Evolutionary conservation across 2,797 vertebrate genomes (phyloP).

Genomic region (Aeoliscus strigatus): DNA sequence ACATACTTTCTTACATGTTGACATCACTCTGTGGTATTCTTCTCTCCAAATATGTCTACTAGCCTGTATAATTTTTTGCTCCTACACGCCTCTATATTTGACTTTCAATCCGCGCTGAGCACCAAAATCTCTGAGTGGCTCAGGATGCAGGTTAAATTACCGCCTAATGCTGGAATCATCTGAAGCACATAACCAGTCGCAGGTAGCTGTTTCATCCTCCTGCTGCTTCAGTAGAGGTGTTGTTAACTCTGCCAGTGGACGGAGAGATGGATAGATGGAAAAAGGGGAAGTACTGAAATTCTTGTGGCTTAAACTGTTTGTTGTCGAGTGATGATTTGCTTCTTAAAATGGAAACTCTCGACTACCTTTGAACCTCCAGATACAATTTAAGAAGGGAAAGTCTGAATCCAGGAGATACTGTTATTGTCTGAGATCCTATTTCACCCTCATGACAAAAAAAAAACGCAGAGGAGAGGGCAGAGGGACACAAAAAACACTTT

Average conservation of each 20-base stretch:
- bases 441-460: constrained; percentile 28
- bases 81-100: too few species aligned
- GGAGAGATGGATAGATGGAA: constrained; percentile 21
- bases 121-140: constrained; percentile 5
- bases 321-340: constrained; percentile 32
- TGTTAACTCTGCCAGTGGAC: constrained; percentile 42
- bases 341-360: constrained; percentile 31
- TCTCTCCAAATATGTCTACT: too few species aligned
- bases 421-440: constrained; percentile 48
- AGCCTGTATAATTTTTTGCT: too few species aligned
- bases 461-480: constrained; percentile 27
- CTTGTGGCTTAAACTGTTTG: constrained; percentile 38
- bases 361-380: constrained; percentile 40
- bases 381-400: constrained; percentile 30
- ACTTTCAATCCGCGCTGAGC: too few species aligned
- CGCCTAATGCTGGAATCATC: constrained; percentile 12
- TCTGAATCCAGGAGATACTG: constrained; percentile 34
- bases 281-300: constrained; percentile 30
- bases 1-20: too few species aligned
- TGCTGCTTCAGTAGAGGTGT: constrained; percentile 47
- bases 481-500: constrained; percentile 17
- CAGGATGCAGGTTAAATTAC: constrained; percentile 19
- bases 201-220: constrained; percentile 35
- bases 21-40: too few species aligned
- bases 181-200: constrained; percentile 28